Conservation (phyloP, 1,140 invertebrate species). For the Drosophila sproati region DNA sequence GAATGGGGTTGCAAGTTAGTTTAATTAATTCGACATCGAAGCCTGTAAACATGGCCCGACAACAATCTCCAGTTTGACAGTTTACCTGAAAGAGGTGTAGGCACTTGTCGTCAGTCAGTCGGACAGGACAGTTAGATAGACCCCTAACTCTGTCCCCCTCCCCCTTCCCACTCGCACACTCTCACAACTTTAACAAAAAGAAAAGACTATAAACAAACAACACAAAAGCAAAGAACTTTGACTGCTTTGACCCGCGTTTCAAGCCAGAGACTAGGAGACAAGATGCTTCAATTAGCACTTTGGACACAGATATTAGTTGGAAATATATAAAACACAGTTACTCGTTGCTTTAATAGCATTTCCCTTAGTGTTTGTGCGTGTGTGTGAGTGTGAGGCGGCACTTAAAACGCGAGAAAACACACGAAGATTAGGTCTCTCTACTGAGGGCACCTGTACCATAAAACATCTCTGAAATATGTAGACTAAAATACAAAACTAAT, state of each 20-base stretch:
- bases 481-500: conserved; percentile 68
- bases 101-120: conserved; percentile 75
- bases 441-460: conserved; percentile 44
- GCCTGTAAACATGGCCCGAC: conserved; percentile 63
- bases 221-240: conserved; percentile 68
- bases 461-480: conserved; percentile 57
- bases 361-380: neutral
- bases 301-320: conserved; percentile 79
- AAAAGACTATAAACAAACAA: conserved; percentile 52
- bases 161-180: neutral
- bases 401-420: conserved; percentile 39
- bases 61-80: conserved; percentile 63
- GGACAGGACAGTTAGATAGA: neutral
- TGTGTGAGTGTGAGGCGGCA: conserved; percentile 19
- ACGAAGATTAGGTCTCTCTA: conserved; percentile 3
- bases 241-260: conserved; percentile 39
- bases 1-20: conserved; percentile 61
- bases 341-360: conserved; percentile 57
- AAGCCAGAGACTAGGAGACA: conserved; percentile 25
- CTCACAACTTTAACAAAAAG: conserved; percentile 7
- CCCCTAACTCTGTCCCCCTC: neutral
- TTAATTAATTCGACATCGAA: conserved; percentile 77
- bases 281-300: conserved; percentile 79
- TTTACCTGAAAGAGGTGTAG: conserved; percentile 79
- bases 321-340: conserved; percentile 45